Evolutionary conservation across 1,140 invertebrate species (phyloP).

Genomic region (Eciton burchellii): DNA sequence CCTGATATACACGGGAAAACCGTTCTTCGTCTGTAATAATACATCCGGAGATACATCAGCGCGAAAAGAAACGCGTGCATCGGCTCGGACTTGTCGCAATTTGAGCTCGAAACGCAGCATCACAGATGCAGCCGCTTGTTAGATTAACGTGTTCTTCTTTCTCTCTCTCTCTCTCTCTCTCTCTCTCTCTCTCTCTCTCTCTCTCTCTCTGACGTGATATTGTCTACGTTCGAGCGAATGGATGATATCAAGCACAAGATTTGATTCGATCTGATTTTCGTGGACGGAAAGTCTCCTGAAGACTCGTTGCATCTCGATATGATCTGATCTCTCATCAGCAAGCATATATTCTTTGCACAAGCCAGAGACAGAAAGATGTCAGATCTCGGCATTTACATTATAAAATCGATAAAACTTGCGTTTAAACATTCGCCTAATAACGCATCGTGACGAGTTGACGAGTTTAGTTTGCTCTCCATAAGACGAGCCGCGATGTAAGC

Average conservation of each 20-base stretch:
- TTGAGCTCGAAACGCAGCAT: neutral
- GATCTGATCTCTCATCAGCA: too few relatives aligned
- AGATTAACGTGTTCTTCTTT: neutral
- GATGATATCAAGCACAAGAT: neutral
- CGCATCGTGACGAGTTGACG: slow-evolving; percentile 39
- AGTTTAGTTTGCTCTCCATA: slow-evolving; percentile 42
- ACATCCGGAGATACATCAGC: neutral
- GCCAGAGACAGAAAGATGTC: too few relatives aligned
- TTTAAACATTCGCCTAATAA: slow-evolving; percentile 24
- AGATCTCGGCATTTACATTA: too few relatives aligned
- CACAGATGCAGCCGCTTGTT: neutral
- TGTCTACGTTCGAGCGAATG: neutral
- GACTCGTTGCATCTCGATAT: too few relatives aligned
- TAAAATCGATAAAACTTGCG: slow-evolving; percentile 9
- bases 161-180: neutral
- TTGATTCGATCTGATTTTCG: neutral
- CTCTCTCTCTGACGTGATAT: neutral
- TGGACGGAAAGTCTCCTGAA: neutral
- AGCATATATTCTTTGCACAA: too few relatives aligned
- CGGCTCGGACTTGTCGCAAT: neutral
- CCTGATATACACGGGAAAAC: slow-evolving; percentile 32
- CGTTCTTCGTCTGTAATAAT: slow-evolving; percentile 36
- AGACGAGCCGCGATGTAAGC: neutral
- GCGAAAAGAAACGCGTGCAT: slow-evolving; percentile 13
- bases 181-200: neutral